Conservation (phyloP, 2,888 invertebrate genomes). For the Caenorhabditis imperialis region DNA sequence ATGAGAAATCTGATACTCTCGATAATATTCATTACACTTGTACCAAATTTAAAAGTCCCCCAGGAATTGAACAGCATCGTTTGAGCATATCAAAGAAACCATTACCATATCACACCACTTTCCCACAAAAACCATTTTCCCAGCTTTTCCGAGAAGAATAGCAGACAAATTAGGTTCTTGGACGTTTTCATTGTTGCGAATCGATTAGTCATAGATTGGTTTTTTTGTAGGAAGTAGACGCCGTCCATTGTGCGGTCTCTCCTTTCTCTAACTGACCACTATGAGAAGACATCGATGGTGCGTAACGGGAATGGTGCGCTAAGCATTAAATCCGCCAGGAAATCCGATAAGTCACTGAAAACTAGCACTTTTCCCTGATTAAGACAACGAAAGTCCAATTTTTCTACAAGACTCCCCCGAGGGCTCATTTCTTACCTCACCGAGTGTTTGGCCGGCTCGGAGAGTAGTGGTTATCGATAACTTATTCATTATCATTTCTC, state of each 20-base stretch:
- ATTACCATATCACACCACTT: slow-evolving; percentile 13
- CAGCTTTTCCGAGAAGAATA: slow-evolving; percentile 46
- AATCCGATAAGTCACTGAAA: too few species aligned
- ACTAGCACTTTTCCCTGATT: too few species aligned
- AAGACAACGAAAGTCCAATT: too few species aligned
- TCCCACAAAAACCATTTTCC: slow-evolving; percentile 52
- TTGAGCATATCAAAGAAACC: slow-evolving; percentile 10
- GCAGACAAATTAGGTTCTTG: slow-evolving; percentile 35
- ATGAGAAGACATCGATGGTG: too few species aligned
- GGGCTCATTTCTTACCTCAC: too few species aligned
- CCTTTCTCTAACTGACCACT: slow-evolving; percentile 1
- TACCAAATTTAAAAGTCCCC: slow-evolving; percentile 1
- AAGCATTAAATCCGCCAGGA: too few species aligned
- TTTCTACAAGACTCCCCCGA: too few species aligned
- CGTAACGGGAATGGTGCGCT: too few species aligned
- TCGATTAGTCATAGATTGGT: slow-evolving; percentile 52
- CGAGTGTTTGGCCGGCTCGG: slow-evolving; percentile 20
- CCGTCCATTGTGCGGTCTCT: slow-evolving; percentile 15
- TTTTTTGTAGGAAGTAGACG: slow-evolving; percentile 3
- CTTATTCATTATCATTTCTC: slow-evolving; percentile 48
- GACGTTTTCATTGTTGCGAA: slow-evolving; percentile 37
- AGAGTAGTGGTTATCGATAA: slow-evolving; percentile 10
- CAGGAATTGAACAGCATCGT: slow-evolving; percentile 1
- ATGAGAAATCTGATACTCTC: slow-evolving; percentile 22
- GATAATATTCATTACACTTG: slow-evolving; percentile 8